Evolutionary conservation across 1,140 invertebrate species (phyloP).

Genomic region (Drosophila sturtevanti): DNA sequence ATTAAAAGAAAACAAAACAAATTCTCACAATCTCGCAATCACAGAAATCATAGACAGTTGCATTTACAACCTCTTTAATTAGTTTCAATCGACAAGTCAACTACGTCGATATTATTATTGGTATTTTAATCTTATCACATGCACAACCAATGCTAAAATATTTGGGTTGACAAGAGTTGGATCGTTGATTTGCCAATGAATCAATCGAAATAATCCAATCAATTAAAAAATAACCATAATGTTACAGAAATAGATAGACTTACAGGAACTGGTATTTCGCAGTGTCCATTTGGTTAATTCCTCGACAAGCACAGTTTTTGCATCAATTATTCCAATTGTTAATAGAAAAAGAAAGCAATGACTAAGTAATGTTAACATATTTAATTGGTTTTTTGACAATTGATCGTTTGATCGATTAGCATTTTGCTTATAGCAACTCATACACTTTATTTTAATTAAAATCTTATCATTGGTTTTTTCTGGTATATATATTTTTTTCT

Average conservation of each 20-base stretch:
- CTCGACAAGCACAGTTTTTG: conserved; percentile 49
- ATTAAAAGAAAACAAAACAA: background rate
- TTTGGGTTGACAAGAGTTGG: conserved; percentile 21
- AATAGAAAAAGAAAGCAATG: conserved; percentile 16
- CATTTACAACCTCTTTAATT: conserved; percentile 61
- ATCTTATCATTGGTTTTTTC: conserved; percentile 45
- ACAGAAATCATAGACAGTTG: conserved; percentile 26
- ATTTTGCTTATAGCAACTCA: conserved; percentile 27
- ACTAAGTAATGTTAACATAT: conserved; percentile 27
- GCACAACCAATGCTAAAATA: background rate
- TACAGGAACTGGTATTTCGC: conserved; percentile 81
- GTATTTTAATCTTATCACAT: conserved; percentile 57
- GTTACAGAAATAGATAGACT: conserved; percentile 49
- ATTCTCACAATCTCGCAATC: conserved; percentile 51
- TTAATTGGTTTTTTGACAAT: conserved; percentile 24
- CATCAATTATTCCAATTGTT: background rate
- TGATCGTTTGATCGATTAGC: conserved; percentile 8
- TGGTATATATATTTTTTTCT: background rate
- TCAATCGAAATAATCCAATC: conserved; percentile 22
- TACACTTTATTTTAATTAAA: conserved; percentile 34
- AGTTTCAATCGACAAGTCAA: conserved; percentile 25
- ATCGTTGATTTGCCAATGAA: conserved; percentile 26
- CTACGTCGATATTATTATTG: conserved; percentile 41
- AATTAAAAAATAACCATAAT: background rate
- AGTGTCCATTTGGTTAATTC: conserved; percentile 80